Conservation (phyloP, 2,888 invertebrate species). For the Cremastinae sp. region DNA sequence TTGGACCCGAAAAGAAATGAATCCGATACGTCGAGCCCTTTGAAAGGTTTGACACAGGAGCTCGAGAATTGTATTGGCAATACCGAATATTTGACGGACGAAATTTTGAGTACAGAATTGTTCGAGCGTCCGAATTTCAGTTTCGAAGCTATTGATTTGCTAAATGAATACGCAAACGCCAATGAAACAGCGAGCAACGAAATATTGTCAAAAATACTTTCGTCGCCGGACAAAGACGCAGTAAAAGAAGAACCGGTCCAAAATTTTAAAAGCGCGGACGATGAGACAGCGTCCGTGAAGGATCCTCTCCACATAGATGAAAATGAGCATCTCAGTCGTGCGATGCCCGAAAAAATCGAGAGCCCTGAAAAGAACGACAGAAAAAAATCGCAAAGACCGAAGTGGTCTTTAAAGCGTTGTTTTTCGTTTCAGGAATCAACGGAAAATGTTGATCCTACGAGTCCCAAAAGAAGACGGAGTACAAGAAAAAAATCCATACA, state of each 20-base stretch:
- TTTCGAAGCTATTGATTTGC: slow-evolving; percentile 62
- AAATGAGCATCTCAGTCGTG: background rate
- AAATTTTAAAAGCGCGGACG: background rate
- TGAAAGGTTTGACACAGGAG: slow-evolving; percentile 40
- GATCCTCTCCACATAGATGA: slow-evolving; percentile 57
- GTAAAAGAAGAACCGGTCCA: background rate
- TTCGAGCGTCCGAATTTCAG: slow-evolving; percentile 40
- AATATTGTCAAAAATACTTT: slow-evolving; percentile 45
- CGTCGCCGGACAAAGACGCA: slow-evolving; percentile 32
- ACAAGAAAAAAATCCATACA: background rate
- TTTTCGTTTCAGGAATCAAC: background rate
- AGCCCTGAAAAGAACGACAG: background rate
- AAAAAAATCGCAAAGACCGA: background rate
- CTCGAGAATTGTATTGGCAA: slow-evolving; percentile 29
- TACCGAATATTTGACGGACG: slow-evolving; percentile 52
- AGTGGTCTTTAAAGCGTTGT: background rate
- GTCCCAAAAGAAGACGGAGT: background rate
- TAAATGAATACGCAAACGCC: slow-evolving; percentile 62
- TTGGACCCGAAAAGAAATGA: slow-evolving; percentile 7
- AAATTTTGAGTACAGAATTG: slow-evolving; percentile 55
- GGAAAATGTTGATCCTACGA: background rate
- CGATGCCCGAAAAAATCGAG: background rate
- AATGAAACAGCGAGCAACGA: slow-evolving; percentile 57
- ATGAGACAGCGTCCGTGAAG: slow-evolving; percentile 32
- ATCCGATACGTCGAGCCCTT: slow-evolving; percentile 1